Base-by-base conservation (phyloP, 2,888 invertebrate genomes). In the Achlya flavicornis region DNA sequence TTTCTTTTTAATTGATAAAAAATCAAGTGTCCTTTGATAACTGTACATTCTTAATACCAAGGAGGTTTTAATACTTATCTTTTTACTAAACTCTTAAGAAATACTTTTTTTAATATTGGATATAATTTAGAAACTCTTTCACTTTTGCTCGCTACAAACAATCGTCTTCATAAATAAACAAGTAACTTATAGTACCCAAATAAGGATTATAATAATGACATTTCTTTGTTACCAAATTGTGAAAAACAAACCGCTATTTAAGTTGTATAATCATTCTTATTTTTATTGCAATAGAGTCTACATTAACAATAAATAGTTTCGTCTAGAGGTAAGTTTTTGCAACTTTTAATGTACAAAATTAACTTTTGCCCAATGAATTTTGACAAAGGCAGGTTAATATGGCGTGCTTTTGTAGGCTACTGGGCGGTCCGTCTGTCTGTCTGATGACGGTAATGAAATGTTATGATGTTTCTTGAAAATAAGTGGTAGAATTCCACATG, bases 131-230 rank as follows among this genome's bases (percentile, higher is more conserved):
- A 69, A 61, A 61, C 67, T 62, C 69, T 66, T 66, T 68, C 64
- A n/a, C 67, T 64, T 71, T 66, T 70, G 63, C 46, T n/a, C 46
- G 65, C 19, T 10, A 26, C 63, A 70, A 74, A 67, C 64, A 65
- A 72, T 69, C 66, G 71, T 63, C 63, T 65, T 68, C 61, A 58
- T 57, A 65, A 70, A 69, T 63, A 79, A 86, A 87, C 85, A 88
- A 84, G 68, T 67, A 70, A 79, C 75, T 79, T 79, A 82, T 43
- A 48, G 57, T 66, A 78, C 84, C 86, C 81, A 65, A 83, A 84
- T 83, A 80, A 65, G 84, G 91, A 92, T 92, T 91, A 90, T 64
- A 72, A 79, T 90, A 89, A 90, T 85, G 85, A 85, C 81, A 83
- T 87, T 87, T 84, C 85, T 83, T 89, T 91, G 89, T 88, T 76